Evolutionary conservation across 2,113 vertebrate genomes (phyloP).

Genomic region (Tringa solitaria): DNA sequence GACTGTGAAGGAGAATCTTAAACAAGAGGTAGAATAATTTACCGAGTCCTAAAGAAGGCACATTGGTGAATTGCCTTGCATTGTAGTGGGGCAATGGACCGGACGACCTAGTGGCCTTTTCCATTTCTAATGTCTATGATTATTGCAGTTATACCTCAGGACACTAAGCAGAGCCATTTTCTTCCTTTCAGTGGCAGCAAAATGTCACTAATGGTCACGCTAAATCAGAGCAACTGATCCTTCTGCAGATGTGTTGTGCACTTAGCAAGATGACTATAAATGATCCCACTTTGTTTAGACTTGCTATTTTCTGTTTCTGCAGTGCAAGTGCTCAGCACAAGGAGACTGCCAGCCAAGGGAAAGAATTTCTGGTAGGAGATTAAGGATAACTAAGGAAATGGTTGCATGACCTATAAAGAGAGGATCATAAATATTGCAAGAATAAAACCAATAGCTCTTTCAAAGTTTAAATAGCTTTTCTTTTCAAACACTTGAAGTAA

Average conservation of each 20-base stretch:
- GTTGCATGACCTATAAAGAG: slow-evolving; percentile 49
- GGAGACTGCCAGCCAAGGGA: not conserved
- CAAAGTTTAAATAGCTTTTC: slow-evolving; percentile 61
- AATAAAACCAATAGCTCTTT: slow-evolving; percentile 56
- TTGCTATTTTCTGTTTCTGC: slow-evolving; percentile 21
- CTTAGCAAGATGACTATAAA: not conserved
- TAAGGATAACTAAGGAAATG: slow-evolving; percentile 50
- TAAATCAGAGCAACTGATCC: slow-evolving; percentile 46
- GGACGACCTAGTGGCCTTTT: slow-evolving; percentile 13
- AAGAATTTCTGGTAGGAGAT: slow-evolving; percentile 50
- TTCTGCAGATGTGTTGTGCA: slow-evolving; percentile 22
- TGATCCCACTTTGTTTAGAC: slow-evolving; percentile 31
- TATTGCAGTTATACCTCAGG: slow-evolving; percentile 4
- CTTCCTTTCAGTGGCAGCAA: slow-evolving; percentile 43
- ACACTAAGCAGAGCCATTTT: slow-evolving; percentile 39
- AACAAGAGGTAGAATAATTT: slow-evolving; percentile 18
- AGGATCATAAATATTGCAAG: slow-evolving; percentile 62
- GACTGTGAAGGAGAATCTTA: not conserved
- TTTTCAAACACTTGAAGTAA: slow-evolving; percentile 57
- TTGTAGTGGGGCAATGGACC: not conserved
- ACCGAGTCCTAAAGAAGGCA: not conserved
- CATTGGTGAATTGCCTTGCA: not conserved
- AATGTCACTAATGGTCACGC: slow-evolving; percentile 32
- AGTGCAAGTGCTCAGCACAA: not conserved
- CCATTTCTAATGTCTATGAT: slow-evolving; percentile 25